Percentiles rank a stretch among this genome's conserved stretches.
Evolutionary conservation across 92 coral and sea anemone genomes (phyloP).

Genomic region (Zoanthus solanderi): DNA sequence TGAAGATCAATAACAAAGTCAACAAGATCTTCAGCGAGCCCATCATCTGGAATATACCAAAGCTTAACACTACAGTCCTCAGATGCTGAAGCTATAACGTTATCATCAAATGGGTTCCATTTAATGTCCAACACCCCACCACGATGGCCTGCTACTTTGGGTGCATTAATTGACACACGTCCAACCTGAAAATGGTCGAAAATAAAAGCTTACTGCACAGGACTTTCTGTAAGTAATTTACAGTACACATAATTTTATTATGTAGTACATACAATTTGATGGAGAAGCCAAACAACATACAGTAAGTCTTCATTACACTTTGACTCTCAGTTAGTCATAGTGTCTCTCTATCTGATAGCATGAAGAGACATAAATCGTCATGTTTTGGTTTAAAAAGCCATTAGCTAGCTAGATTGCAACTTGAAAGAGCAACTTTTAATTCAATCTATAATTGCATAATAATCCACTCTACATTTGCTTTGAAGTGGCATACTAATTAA

Average conservation of each 20-base stretch:
- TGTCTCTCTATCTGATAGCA: too few relatives aligned
- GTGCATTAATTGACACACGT: slow-evolving; percentile 80
- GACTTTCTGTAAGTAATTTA: background rate
- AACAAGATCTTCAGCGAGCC: slow-evolving; percentile 84
- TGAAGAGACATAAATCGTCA: too few relatives aligned
- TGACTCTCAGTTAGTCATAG: too few relatives aligned
- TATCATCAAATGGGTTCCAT: slow-evolving; percentile 98
- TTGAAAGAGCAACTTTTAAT: too few relatives aligned
- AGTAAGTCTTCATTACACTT: too few relatives aligned
- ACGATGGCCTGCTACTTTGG: slow-evolving; percentile 90
- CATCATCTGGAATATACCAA: slow-evolving; percentile 95
- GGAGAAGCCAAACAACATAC: too few relatives aligned
- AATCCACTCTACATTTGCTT: too few relatives aligned
- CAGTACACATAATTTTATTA: background rate
- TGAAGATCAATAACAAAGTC: slow-evolving; percentile 86
- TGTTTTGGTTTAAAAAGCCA: too few relatives aligned
- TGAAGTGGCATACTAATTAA: too few relatives aligned
- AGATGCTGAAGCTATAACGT: slow-evolving; percentile 92
- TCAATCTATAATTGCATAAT: too few relatives aligned
- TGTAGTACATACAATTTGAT: too few relatives aligned
- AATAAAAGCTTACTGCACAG: background rate
- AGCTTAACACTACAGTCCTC: slow-evolving; percentile 93
- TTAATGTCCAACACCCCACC: slow-evolving; percentile 93
- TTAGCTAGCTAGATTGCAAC: too few relatives aligned
- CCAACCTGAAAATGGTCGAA: slow-evolving; percentile 70